Evolutionary conservation across 2,113 vertebrate species (phyloP).

Genomic region (Psammodynastes pulverulentus): DNA sequence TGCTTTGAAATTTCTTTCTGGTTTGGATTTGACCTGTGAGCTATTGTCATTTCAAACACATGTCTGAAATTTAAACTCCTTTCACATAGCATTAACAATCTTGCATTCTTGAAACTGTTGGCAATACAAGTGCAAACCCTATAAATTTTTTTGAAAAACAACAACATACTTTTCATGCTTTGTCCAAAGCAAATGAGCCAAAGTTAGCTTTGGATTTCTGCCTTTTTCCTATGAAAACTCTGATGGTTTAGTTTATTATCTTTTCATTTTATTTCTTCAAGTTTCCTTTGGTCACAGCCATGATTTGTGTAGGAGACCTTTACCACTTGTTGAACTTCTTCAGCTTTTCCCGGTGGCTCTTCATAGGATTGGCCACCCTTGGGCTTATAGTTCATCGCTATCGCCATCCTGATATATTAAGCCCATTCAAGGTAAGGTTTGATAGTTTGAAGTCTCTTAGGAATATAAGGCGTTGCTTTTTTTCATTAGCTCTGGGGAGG

Average conservation of each 20-base stretch:
- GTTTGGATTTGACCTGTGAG: not conserved
- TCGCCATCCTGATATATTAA: conserved; percentile 76
- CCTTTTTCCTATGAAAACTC: not conserved
- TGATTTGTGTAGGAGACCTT: conserved; percentile 78
- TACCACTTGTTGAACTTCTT: conserved; percentile 83
- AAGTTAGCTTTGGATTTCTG: not conserved
- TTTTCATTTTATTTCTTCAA: conserved; percentile 55
- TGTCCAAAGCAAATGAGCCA: not conserved
- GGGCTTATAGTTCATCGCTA: conserved; percentile 82
- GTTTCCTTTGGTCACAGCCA: conserved; percentile 77
- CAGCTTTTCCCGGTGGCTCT: conserved; percentile 87
- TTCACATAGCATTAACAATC: not conserved
- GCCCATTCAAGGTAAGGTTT: conserved; percentile 77
- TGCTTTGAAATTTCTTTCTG: not conserved
- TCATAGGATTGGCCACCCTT: conserved; percentile 80
- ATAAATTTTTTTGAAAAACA: not conserved
- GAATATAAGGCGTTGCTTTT: not conserved
- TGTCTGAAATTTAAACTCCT: not conserved
- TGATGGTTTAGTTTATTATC: not conserved
- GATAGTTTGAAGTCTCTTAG: not conserved
- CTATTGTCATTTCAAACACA: not conserved
- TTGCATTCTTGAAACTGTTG: not conserved
- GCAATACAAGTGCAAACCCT: not conserved
- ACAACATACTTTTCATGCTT: not conserved
- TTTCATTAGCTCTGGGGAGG: not conserved